These are phyloP conservation scores for Neosilurus mollespiculum DNA, from an alignment of 2,797 vertebrate species.

Conservation along the genomic window DNA sequence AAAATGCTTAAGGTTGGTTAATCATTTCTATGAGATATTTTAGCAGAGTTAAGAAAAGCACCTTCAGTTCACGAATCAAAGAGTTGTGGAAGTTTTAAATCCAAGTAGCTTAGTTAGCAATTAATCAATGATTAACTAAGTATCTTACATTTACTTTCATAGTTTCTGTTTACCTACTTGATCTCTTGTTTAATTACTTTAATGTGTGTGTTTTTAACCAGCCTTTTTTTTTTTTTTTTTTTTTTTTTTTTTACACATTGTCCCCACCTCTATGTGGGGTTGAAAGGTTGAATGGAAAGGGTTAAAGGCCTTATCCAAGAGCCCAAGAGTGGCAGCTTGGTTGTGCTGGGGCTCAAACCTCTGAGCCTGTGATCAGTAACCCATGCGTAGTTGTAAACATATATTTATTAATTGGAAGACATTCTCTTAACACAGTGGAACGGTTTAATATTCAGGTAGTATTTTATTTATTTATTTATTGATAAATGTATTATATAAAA, in stretches of 20 bases:
- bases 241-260: too few relatives aligned
- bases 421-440: not conserved
- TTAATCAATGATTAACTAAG: not conserved
- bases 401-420: not conserved
- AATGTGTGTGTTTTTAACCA: not conserved
- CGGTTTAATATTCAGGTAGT: not conserved
- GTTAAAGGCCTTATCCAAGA: too few relatives aligned
- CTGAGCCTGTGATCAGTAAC: too few relatives aligned
- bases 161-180: too few relatives aligned
- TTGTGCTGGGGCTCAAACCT: too few relatives aligned
- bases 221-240: too few relatives aligned
- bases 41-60: not conserved
- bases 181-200: not conserved
- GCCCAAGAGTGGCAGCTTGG: too few relatives aligned
- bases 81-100: not conserved
- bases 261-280: too few relatives aligned
- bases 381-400: too few relatives aligned
- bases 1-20: not conserved
- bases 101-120: not conserved
- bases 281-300: too few relatives aligned
- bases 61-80: not conserved
- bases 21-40: not conserved
- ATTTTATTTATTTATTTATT: not conserved
- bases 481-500: not conserved
- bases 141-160: not conserved